Conservation (phyloP, 1,140 invertebrate genomes). For the Arctopsyche grandis region DNA sequence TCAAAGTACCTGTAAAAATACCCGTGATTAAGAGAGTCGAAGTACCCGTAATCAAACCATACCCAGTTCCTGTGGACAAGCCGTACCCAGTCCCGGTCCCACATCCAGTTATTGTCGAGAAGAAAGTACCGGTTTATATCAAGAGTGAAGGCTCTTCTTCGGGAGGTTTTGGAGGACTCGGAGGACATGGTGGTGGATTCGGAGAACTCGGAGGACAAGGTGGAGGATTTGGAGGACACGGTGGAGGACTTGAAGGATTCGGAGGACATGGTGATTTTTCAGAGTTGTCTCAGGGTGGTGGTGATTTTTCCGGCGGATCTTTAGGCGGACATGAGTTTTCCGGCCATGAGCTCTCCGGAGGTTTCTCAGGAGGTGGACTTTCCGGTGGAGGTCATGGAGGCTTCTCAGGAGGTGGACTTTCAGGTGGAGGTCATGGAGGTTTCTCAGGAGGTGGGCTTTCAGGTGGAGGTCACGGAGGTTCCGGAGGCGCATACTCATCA, state of each 20-base stretch:
- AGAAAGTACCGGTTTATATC: conserved; percentile 54
- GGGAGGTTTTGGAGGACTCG: background rate
- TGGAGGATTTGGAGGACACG: background rate
- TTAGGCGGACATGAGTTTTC: conserved; percentile 11
- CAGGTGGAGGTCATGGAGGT: background rate
- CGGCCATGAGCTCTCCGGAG: background rate
- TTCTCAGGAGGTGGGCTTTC: background rate
- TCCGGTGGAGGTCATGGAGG: background rate
- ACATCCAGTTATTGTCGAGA: conserved; percentile 53
- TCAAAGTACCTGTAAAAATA: conserved; percentile 56
- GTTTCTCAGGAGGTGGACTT: background rate
- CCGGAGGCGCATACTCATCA: conserved; percentile 4
- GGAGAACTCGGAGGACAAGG: background rate
- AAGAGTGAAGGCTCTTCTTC: conserved; percentile 18
- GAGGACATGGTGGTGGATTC: background rate
- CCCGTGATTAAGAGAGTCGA: conserved; percentile 61
- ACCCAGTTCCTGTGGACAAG: conserved; percentile 59
- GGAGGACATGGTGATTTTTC: background rate
- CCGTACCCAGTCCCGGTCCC: conserved; percentile 60
- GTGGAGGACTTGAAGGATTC: background rate
- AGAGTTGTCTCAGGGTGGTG: background rate
- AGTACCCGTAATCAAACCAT: conserved; percentile 57
- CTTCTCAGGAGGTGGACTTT: background rate
- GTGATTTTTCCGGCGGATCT: background rate
- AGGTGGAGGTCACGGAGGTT: background rate